Percentiles rank a stretch among this genome's conserved stretches.
These are phyloP conservation scores for Bubalus kerabau DNA, from an alignment of 2,113 vertebrate genomes.

Conservation along the genomic window DNA sequence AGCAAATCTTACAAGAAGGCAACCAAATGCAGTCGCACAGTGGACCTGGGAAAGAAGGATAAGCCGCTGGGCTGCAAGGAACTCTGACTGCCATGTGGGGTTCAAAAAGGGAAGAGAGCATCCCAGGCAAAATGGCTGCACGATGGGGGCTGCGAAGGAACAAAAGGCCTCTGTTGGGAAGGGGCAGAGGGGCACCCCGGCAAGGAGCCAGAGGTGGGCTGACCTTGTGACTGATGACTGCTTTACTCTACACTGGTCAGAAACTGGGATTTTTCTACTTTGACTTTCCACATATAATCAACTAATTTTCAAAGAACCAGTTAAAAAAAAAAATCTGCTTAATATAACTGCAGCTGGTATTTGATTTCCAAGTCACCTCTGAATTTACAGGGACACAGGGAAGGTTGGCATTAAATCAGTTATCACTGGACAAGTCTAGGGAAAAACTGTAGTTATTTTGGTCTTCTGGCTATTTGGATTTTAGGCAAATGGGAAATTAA, in stretches of 20 bases:
- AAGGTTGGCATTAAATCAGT: background rate
- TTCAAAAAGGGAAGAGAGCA: background rate
- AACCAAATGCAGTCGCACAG: background rate
- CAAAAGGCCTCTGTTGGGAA: background rate
- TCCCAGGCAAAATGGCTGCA: too few species aligned
- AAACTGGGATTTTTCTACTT: background rate
- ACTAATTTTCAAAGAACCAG: constrained; percentile 2
- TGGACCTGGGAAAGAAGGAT: background rate
- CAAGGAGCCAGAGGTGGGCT: background rate
- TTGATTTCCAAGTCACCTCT: background rate
- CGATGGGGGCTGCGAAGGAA: background rate
- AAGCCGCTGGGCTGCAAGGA: too few species aligned
- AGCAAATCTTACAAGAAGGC: background rate
- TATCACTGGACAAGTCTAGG: background rate
- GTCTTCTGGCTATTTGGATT: background rate
- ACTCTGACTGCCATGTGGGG: fast-evolving
- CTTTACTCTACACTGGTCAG: background rate
- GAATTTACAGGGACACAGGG: background rate
- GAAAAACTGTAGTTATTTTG: background rate
- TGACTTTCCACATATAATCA: background rate
- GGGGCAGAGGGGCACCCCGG: background rate
- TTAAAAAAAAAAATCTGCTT: background rate
- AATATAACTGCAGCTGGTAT: background rate
- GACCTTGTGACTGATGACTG: background rate
- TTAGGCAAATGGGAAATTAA: background rate